Conservation (phyloP, 2,797 vertebrate genomes). For the Antennarius maculatus region DNA sequence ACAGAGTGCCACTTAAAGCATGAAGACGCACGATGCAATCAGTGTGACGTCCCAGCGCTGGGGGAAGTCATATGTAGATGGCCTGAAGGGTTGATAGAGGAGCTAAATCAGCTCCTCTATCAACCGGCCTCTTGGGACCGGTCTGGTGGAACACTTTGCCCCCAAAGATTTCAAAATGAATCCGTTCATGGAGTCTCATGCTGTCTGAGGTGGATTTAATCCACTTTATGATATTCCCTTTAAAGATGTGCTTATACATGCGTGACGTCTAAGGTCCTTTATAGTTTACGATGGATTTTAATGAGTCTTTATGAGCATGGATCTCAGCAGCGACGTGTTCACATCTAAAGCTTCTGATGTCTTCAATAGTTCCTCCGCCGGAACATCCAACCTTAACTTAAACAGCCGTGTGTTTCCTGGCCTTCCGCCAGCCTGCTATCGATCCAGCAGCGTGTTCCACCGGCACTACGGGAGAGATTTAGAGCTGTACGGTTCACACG, state of each 20-base stretch:
- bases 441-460: conserved; percentile 38
- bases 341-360: neutral
- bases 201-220: neutral
- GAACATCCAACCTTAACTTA: conserved; percentile 14
- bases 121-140: neutral
- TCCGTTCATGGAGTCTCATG: conserved; percentile 2
- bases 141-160: conserved; percentile 13
- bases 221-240: neutral
- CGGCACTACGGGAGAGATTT: conserved; percentile 24
- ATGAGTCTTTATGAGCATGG: too few relatives aligned
- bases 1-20: conserved; percentile 44
- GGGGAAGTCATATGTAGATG: conserved; percentile 66
- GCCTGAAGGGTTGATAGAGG: conserved; percentile 20
- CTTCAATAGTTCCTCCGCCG: neutral
- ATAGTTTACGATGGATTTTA: too few relatives aligned
- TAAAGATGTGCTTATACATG: neutral
- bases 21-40: conserved; percentile 63
- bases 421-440: conserved; percentile 29
- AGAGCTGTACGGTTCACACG: conserved; percentile 22
- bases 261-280: too few relatives aligned
- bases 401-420: conserved; percentile 31
- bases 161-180: conserved; percentile 2
- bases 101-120: conserved; percentile 27
- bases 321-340: too few relatives aligned
- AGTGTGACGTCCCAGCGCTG: conserved; percentile 56